Base-by-base conservation (phyloP, 2,888 invertebrate species). In the Netelia fuscicornis region DNA sequence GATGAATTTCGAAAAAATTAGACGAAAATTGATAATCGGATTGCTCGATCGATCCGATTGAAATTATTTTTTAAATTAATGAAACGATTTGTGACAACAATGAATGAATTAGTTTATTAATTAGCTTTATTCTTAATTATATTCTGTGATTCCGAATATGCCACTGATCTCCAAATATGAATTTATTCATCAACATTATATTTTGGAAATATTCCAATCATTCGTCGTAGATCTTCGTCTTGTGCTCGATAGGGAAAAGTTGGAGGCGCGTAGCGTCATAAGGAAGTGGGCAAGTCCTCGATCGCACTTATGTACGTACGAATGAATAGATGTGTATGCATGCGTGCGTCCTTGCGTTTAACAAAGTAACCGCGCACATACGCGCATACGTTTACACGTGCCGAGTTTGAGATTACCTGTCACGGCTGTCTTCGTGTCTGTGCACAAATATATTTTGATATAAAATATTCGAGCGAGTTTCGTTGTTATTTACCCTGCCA, bases 381-480 rank as follows among this genome's bases (percentile, higher is more conserved):
- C 76, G 52, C 56, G 76, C 58, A 74, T 77, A 67, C 78, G 81
- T 48, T 58, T 70, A 81, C 60, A 85, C 84, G 83, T 86, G 81
- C 83, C 79, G 84, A 84, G 84, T 86, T 85, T 87, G 87, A 91
- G 91, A 91, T 91, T 90, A 91, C 90, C 86, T 84, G 82, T 88
- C 91, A 93, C 91, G 90, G 91, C 92, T 93, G 93, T 93, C 92
- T 92, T 90, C 89, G 90, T 91, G 90, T 92, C 91, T 92, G 92
- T 92, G 92, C 92, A 93, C 92, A 93, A 93, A 93, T 93, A 93
- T 93, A 93, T 93, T 93, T 93, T 93, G 93, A 93, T 93, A 93
- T 92, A 93, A 93, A 93, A 87, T 79, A 81, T 83, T 58, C 62
- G 6, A 75, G 81, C 20, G 17, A 48, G 52, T 20, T 48, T 23